Percentiles rank a stretch among this genome's conserved stretches.
Conservation (phyloP, 2,797 vertebrate genomes). For the Typhlichthys eigenmanni region DNA sequence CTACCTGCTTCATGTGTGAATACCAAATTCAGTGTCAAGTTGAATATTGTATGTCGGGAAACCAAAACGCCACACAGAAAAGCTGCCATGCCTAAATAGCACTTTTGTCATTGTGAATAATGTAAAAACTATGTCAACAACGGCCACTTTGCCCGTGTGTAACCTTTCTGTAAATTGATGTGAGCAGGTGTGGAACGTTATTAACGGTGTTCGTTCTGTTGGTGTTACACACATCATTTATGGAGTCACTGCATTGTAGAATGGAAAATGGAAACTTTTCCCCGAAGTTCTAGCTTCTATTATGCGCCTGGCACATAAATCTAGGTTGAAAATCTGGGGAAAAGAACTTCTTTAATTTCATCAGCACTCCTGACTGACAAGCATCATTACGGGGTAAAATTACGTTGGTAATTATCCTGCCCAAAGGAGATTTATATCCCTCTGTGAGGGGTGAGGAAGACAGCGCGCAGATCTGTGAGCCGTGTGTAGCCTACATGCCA, state of each 20-base stretch:
- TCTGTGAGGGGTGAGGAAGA: conserved; percentile 59
- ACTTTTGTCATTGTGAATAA: conserved; percentile 39
- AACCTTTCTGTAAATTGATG: conserved; percentile 27
- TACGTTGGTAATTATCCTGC: conserved; percentile 80
- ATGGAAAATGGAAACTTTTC: conserved; percentile 47
- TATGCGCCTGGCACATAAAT: conserved; percentile 53
- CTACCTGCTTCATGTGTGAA: conserved; percentile 33
- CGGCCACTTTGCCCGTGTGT: conserved; percentile 34
- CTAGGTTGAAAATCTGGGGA: conserved; percentile 34
- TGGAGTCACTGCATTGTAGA: conserved; percentile 30
- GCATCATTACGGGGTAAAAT: conserved; percentile 82
- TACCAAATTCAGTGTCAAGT: conserved; percentile 57
- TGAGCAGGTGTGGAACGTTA: conserved; percentile 20
- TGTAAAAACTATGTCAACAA: conserved; percentile 39
- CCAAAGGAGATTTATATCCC: conserved; percentile 77
- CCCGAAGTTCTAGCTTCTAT: conserved; percentile 35
- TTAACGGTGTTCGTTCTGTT: not conserved
- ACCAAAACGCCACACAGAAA: conserved; percentile 16
- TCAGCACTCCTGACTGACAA: conserved; percentile 77
- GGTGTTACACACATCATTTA: conserved; percentile 32
- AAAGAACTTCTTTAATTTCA: conserved; percentile 76
- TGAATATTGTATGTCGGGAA: conserved; percentile 47
- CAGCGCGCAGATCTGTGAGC: conserved; percentile 46
- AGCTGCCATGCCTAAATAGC: conserved; percentile 19
- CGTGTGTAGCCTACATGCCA: conserved; percentile 23